A percentile compares a stretch with the other conserved stretches of the same genome.
These are phyloP conservation scores for Agonopterix subpropinquella DNA, from an alignment of 2,888 invertebrate species.

Conservation along the genomic window DNA sequence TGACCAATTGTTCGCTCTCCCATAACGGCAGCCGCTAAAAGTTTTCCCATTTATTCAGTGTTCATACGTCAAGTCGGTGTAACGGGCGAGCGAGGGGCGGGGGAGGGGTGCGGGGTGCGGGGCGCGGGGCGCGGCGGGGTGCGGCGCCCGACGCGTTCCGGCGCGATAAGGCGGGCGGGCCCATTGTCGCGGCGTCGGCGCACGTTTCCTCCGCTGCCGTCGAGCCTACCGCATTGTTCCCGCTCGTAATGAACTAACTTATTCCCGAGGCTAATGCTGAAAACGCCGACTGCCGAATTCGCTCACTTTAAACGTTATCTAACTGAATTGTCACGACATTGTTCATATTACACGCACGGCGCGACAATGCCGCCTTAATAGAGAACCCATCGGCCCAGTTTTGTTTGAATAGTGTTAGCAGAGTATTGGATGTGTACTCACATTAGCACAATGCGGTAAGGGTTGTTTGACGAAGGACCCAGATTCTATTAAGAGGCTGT, in stretches of 20 bases:
- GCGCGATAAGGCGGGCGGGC: conserved; percentile 66
- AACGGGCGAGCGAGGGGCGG: conserved; percentile 18
- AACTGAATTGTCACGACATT: conserved; percentile 23
- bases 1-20: conserved; percentile 73
- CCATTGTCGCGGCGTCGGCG: conserved; percentile 72
- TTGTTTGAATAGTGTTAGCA: conserved; percentile 61
- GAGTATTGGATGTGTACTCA: conserved; percentile 51
- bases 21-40: conserved; percentile 62
- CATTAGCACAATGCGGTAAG: conserved; percentile 51
- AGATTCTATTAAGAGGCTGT: conserved; percentile 44
- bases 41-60: conserved; percentile 74
- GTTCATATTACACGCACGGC: conserved; percentile 32
- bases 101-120: conserved; percentile 9
- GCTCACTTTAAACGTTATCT: conserved; percentile 38
- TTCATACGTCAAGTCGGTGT: conserved; percentile 62
- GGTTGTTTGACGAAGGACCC: conserved; percentile 58
- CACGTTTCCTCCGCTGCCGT: conserved; percentile 71
- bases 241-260: conserved; percentile 72
- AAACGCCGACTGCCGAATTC: conserved; percentile 59
- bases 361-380: conserved; percentile 40
- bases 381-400: conserved; percentile 59
- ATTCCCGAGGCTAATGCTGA: conserved; percentile 66
- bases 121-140: conserved; percentile 8
- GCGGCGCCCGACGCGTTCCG: conserved; percentile 60
- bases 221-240: conserved; percentile 70